Conservation (phyloP, 2,888 invertebrate genomes). For the Cosmorhoe ocellata region DNA sequence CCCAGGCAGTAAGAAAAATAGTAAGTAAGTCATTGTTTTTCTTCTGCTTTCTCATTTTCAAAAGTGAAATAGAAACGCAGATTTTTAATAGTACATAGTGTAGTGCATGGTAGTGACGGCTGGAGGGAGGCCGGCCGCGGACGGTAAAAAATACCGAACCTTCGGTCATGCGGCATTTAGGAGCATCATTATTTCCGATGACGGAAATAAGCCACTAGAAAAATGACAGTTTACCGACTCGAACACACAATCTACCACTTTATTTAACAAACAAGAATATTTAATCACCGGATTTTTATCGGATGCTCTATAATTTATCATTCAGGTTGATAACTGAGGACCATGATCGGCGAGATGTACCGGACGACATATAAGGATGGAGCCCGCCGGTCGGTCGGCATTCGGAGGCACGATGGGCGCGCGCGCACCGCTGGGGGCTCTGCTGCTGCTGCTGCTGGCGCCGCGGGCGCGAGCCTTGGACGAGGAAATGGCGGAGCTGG, state of each 20-base stretch:
- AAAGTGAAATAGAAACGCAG: too few species aligned
- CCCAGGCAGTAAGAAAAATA: too few species aligned
- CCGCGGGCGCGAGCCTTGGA: slow-evolving; percentile 42
- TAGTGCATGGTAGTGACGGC: too few species aligned
- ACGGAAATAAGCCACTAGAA: slow-evolving; percentile 17
- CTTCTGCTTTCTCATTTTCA: too few species aligned
- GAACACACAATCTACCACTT: slow-evolving; percentile 30
- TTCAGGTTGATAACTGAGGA: slow-evolving; percentile 21
- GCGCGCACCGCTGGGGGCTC: background rate
- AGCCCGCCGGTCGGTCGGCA: background rate
- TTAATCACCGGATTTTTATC: slow-evolving; percentile 45
- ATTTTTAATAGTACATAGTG: too few species aligned
- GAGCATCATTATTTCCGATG: slow-evolving; percentile 15
- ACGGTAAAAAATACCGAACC: background rate
- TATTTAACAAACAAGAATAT: slow-evolving; percentile 42
- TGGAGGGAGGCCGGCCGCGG: too few species aligned
- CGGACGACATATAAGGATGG: slow-evolving; percentile 3
- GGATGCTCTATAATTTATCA: slow-evolving; percentile 45
- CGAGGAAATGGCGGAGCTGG: slow-evolving; percentile 69
- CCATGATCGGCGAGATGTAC: slow-evolving; percentile 18
- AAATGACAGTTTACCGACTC: slow-evolving; percentile 35
- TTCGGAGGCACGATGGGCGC: background rate
- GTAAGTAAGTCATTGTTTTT: too few species aligned
- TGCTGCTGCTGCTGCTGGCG: slow-evolving; percentile 34
- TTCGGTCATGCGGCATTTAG: slow-evolving; percentile 16